Conservation (phyloP, 1,140 invertebrate species). For the Cecropterus lyciades region DNA sequence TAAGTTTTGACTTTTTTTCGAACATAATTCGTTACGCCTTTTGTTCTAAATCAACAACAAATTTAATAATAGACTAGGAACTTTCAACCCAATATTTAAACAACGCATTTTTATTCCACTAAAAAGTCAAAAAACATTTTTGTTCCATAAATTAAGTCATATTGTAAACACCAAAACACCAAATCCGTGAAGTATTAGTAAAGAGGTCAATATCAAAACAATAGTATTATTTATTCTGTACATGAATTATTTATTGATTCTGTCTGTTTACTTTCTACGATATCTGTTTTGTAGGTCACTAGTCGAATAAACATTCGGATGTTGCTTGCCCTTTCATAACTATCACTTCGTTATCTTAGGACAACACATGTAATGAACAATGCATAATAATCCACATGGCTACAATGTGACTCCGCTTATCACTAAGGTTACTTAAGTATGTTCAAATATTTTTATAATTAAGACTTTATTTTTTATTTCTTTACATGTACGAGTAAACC, state of each 20-base stretch:
- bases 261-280: slow-evolving; percentile 75
- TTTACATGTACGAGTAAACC: too few relatives aligned
- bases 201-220: slow-evolving; percentile 75
- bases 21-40: too few relatives aligned
- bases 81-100: too few relatives aligned
- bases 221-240: slow-evolving; percentile 66
- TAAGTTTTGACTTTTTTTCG: too few relatives aligned
- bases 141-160: too few relatives aligned
- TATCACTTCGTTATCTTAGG: slow-evolving; percentile 41
- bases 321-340: slow-evolving; percentile 50
- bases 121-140: too few relatives aligned
- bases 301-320: slow-evolving; percentile 58
- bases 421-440: slow-evolving; percentile 10
- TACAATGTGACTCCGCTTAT: slow-evolving; percentile 2
- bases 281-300: slow-evolving; percentile 74
- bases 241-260: slow-evolving; percentile 75
- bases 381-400: slow-evolving; percentile 6
- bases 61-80: too few relatives aligned
- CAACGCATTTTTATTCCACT: too few relatives aligned
- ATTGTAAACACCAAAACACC: background rate
- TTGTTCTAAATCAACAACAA: too few relatives aligned
- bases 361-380: slow-evolving; percentile 12
- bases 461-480: too few relatives aligned
- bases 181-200: slow-evolving; percentile 47
- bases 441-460: too few relatives aligned